Evolutionary conservation across 2,113 vertebrate genomes (phyloP), one percentile per base, ranked within the genome.

Genomic region (Dascyllus trimaculatus): DNA sequence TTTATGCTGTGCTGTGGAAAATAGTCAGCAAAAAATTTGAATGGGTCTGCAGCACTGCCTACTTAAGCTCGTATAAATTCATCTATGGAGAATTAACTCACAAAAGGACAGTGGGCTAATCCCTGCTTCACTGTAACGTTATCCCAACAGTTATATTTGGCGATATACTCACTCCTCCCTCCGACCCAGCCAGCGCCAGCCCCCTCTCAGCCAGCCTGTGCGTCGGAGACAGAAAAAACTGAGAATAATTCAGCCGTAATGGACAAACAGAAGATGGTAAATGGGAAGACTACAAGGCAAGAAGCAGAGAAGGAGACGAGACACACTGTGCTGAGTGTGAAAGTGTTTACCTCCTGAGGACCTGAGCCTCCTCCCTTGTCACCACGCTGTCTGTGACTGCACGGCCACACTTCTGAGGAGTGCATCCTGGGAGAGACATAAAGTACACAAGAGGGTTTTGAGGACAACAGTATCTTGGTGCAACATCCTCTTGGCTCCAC

Each of bases 201-300:
- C 97, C 97, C 70, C 95, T 95, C 93, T 98, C 96, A 11, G 98
- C 98, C 91, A 98, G 87, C 89, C 98, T 99, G 95, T 19, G 93
- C 18, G 76, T 18, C 62, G 77, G 35, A 85, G 21, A 87, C 65
- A 78, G 76, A 60, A 18, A 45, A 3, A 17, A 54, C 43, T 40
- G 4, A 58, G 52, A 60, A 21, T 25, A 32, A 69, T 35, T 61
- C 18, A 64, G 52, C 19, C 75, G 24, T 8, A 56, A 10, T 11
- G 2, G 35, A 59, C 21, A 71, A 17, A 73, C 18, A 67, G 13
- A 48, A n/a, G 17, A 53, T 2, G 21, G n/a, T 1, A 4, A 56
- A 48, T 13, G 17, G 29, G 53, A 38, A 61, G 56, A 46, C 3
- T 40, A 58, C 9, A 13, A 69, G 18, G 5, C 19, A n/a, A 15